These are phyloP conservation scores for Asteroscopus sphinx DNA, from an alignment of 2,888 invertebrate genomes.

Conservation along the genomic window DNA sequence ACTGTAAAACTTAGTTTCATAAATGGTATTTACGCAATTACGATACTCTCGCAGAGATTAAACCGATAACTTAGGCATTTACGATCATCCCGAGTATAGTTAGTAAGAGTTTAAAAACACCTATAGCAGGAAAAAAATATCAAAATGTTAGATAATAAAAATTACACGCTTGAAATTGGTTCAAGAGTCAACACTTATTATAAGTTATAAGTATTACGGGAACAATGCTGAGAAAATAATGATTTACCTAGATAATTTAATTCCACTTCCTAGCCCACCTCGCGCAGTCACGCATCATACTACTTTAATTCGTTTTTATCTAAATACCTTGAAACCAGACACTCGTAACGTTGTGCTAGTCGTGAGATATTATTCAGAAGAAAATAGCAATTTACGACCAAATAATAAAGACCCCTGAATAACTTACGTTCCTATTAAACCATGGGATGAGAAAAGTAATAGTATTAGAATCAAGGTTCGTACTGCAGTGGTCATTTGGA, in stretches of 20 bases:
- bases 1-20: slow-evolving; percentile 44
- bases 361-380: slow-evolving; percentile 57
- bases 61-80: slow-evolving; percentile 39
- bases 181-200: slow-evolving; percentile 43
- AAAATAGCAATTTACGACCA: slow-evolving; percentile 41
- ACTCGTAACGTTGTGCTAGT: slow-evolving; percentile 45
- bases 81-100: slow-evolving; percentile 18
- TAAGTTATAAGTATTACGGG: no score
- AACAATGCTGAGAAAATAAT: slow-evolving; percentile 53
- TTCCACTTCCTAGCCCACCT: slow-evolving; percentile 55
- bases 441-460: slow-evolving; percentile 31
- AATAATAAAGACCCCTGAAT: slow-evolving; percentile 35
- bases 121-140: slow-evolving; percentile 16
- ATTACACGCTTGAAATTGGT: slow-evolving; percentile 23
- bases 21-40: slow-evolving; percentile 36
- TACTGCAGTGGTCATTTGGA: slow-evolving; percentile 36
- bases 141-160: slow-evolving; percentile 26
- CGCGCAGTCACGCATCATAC: slow-evolving; percentile 60
- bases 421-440: slow-evolving; percentile 21
- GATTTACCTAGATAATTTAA: slow-evolving; percentile 47
- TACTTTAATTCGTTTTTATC: slow-evolving; percentile 63
- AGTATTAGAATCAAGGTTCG: slow-evolving; percentile 47
- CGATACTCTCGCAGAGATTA: slow-evolving; percentile 34
- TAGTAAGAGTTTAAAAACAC: background rate
- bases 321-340: slow-evolving; percentile 63